Percentiles rank a stretch among this genome's conserved stretches.
Evolutionary conservation across 2,888 invertebrate genomes (phyloP).

Genomic region (Aporophyla nigra): DNA sequence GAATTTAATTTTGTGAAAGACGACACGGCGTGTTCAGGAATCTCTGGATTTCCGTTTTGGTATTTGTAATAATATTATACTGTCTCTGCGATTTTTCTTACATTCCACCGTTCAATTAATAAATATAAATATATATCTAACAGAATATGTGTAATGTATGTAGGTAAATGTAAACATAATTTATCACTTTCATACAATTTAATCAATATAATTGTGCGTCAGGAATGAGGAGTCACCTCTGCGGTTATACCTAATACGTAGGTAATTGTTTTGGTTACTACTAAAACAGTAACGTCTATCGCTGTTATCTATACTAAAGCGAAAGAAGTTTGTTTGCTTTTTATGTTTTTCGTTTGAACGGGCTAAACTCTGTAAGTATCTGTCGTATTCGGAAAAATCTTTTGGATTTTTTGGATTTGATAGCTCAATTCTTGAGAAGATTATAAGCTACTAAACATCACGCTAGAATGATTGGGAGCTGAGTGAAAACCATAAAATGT

Average conservation of each 20-base stretch:
- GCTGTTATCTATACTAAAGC: background rate
- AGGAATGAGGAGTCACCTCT: background rate
- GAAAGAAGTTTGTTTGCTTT: too few relatives aligned
- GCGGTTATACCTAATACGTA: background rate
- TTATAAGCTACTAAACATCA: too few relatives aligned
- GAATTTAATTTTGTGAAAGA: conserved; percentile 32
- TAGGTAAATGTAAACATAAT: background rate
- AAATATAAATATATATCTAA: too few relatives aligned
- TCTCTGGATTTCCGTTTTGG: conserved; percentile 4
- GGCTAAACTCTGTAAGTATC: too few relatives aligned
- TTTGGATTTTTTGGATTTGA: too few relatives aligned
- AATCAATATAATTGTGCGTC: background rate
- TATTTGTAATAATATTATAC: conserved; percentile 3
- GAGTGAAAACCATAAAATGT: too few relatives aligned
- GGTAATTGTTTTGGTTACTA: background rate
- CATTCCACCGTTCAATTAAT: background rate
- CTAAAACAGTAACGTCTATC: background rate
- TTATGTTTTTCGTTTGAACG: too few relatives aligned
- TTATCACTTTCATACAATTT: background rate
- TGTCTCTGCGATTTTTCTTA: background rate
- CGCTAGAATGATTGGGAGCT: too few relatives aligned
- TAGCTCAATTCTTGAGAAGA: too few relatives aligned
- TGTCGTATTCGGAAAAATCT: too few relatives aligned
- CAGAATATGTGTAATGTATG: background rate
- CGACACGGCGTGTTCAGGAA: background rate